Evolutionary conservation across 2,113 vertebrate genomes (phyloP), one percentile per base, ranked within the genome.

Genomic region (Sisor rabdophorus): DNA sequence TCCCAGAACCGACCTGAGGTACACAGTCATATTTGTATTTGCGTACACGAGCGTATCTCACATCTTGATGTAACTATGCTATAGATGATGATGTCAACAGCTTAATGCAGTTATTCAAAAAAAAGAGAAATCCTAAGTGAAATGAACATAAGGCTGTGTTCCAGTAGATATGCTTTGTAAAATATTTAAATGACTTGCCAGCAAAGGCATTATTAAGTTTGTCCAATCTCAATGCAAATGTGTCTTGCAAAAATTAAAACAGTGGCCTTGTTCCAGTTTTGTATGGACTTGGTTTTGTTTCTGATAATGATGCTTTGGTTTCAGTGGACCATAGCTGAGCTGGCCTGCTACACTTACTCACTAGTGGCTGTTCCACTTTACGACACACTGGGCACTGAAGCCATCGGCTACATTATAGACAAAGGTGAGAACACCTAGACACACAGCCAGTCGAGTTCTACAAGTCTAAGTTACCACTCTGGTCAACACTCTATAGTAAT

Each of bases 1-100:
- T 85, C 96, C 58, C 96, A 98, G 82, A 99, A 99, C 89, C 94
- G 96, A 84, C 95, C 96, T 19, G 97, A 99, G 95, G 97, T 98
- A 69, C 28, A 48, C 15, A 40, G 24, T 12, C 22, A n/a, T 4
- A 32, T 12, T 4, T n/a, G 20, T 54, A 15, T 24, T 55, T 10
- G 17, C 16, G 20, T 26, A 52, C 12, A 48, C 16, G 55, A 17
- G 11, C 36, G 17, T 36, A 20, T 36, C 6, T 44, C 6, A 11
- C 32, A 65, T 44, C 20, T 24, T 5, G 0, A 44, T 15, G 2
- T 9, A 4, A 26, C 64, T 3, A 10, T 50, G 7, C 1, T 17
- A 67, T 44, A 6, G 40, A 44, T 44, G 40, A 44, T 44, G 40
- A 44, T 44, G 40, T 44, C 40, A 44, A 10, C 40, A 44, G 32